phyloP scores from a whole-genome alignment of 2,113 vertebrate species.

The Suncus etruscus region DNA sequence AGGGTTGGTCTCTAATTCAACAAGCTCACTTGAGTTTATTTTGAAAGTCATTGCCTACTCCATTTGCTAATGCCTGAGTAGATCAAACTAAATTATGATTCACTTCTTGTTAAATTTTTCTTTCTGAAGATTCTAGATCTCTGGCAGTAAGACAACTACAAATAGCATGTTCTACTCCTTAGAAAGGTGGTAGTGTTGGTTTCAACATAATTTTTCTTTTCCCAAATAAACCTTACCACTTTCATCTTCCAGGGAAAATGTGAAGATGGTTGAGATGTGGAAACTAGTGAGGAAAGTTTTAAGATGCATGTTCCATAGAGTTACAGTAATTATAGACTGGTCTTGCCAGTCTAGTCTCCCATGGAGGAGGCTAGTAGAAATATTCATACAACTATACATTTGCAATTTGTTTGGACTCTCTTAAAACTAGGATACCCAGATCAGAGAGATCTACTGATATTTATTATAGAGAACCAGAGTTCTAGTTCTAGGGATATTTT shows the following conservation, averaged over 20 bases:
- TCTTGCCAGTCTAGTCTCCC: not conserved
- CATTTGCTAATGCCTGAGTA: not conserved
- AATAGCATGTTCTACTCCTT: constrained; percentile 8
- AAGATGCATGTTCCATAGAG: constrained; percentile 12
- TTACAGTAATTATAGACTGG: not conserved
- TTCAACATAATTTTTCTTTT: not conserved
- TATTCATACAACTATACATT: not conserved
- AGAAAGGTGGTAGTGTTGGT: constrained; percentile 28
- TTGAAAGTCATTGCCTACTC: not conserved
- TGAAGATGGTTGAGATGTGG: constrained; percentile 1
- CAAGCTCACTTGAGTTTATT: not conserved
- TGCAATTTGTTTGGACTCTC: not conserved
- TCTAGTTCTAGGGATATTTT: too few relatives aligned
- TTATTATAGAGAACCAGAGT: too few relatives aligned
- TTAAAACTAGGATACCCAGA: not conserved
- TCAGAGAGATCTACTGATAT: too few relatives aligned
- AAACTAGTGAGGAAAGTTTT: constrained; percentile 31
- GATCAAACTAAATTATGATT: constrained; percentile 43
- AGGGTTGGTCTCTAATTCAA: constrained; percentile 39
- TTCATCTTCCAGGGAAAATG: constrained; percentile 50
- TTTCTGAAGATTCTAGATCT: constrained; percentile 50
- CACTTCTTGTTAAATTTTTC: constrained; percentile 27
- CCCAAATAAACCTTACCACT: constrained; percentile 21
- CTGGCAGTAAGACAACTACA: not conserved
- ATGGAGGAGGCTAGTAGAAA: not conserved